Evolutionary conservation across 2,113 vertebrate species (phyloP).

Genomic region (Mormyrus iriodes): DNA sequence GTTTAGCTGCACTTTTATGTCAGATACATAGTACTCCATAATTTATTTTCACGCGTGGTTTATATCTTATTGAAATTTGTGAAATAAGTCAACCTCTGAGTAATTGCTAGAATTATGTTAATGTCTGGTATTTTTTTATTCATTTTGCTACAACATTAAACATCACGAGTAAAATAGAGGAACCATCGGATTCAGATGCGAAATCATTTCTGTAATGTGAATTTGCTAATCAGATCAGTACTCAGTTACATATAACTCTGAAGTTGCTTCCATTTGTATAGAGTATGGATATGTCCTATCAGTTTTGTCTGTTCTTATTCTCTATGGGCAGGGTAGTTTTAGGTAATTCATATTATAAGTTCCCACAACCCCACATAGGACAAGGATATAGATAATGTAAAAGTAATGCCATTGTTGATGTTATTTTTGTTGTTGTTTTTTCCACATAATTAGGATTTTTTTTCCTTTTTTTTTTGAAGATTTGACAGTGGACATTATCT

Average conservation of each 20-base stretch:
- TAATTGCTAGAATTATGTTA: not conserved
- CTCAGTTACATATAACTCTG: not conserved
- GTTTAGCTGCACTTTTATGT: not conserved
- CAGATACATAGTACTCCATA: not conserved
- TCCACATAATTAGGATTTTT: not conserved
- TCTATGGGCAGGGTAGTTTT: not conserved
- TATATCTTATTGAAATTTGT: not conserved
- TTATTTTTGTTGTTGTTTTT: not conserved
- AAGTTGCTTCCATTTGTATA: not conserved
- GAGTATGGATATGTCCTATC: not conserved
- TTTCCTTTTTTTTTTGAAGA: not conserved
- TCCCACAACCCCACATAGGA: not conserved
- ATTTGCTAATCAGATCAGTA: not conserved
- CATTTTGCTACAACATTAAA: not conserved
- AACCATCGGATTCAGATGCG: not conserved
- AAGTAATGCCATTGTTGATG: not conserved
- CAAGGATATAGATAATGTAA: not conserved
- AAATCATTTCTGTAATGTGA: not conserved
- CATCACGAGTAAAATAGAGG: not conserved
- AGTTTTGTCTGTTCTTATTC: not conserved
- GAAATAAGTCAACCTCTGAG: not conserved
- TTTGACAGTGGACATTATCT: constrained; percentile 1
- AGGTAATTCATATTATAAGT: not conserved
- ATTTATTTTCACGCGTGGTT: not conserved
- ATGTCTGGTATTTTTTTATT: not conserved